phyloP scores from a whole-genome alignment of 2,888 invertebrate species.

The Melinaea marsaeus region DNA sequence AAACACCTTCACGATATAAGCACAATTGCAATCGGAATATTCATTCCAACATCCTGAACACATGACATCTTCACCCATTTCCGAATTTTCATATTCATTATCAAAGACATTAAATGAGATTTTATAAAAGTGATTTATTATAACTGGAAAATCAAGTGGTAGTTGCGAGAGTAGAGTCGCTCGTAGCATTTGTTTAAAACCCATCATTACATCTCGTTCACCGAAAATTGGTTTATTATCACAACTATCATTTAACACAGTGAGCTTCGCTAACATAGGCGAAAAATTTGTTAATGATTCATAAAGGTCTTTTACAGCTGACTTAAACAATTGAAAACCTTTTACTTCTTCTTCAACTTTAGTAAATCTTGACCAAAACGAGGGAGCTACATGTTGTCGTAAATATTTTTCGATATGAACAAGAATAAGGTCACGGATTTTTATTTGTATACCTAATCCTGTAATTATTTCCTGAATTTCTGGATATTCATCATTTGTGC shows the following conservation, averaged over 20 bases:
- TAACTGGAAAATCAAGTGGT: slow-evolving; percentile 82
- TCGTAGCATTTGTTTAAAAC: slow-evolving; percentile 81
- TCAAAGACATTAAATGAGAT: slow-evolving; percentile 86
- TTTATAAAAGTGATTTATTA: slow-evolving; percentile 86
- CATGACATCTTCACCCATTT: slow-evolving; percentile 77
- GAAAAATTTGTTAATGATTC: slow-evolving; percentile 75
- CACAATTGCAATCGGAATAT: slow-evolving; percentile 76
- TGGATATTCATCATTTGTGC: slow-evolving; percentile 58
- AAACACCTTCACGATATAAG: slow-evolving; percentile 83
- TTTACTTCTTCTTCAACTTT: slow-evolving; percentile 72
- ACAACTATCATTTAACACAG: slow-evolving; percentile 65
- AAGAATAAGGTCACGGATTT: slow-evolving; percentile 64
- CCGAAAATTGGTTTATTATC: slow-evolving; percentile 73
- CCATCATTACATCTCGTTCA: slow-evolving; percentile 72
- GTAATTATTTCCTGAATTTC: slow-evolving; percentile 63
- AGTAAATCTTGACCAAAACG: slow-evolving; percentile 82
- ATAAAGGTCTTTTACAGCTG: slow-evolving; percentile 82
- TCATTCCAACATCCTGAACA: slow-evolving; percentile 87
- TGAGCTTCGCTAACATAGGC: slow-evolving; percentile 75
- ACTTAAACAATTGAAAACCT: slow-evolving; percentile 81
- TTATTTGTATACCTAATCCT: slow-evolving; percentile 58
- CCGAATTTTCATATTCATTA: slow-evolving; percentile 68
- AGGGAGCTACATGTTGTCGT: slow-evolving; percentile 78
- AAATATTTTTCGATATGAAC: slow-evolving; percentile 78
- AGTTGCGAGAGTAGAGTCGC: slow-evolving; percentile 84